Percentiles rank a stretch among this genome's conserved stretches.
Conservation (phyloP, 2,113 vertebrate species). For the Semnornis frantzii region DNA sequence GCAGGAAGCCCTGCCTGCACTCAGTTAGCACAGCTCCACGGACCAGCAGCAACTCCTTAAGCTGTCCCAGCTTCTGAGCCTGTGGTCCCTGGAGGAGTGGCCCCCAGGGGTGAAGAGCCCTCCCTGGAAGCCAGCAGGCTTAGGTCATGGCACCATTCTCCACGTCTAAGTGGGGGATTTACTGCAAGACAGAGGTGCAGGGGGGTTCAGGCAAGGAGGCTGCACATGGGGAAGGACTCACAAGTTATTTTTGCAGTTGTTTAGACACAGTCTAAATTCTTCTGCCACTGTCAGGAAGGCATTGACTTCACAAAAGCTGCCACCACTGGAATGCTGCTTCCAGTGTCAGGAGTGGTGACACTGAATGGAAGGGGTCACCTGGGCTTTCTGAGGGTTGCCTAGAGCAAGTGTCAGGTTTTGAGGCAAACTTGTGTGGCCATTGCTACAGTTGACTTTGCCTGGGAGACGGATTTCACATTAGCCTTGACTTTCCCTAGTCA, state of each 20-base stretch:
- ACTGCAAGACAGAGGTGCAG: not conserved
- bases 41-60: not conserved
- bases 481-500: not conserved
- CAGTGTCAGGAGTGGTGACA: accelerated
- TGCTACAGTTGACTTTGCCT: not conserved
- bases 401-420: not conserved
- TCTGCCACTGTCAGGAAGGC: not conserved
- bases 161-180: not conserved
- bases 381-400: not conserved
- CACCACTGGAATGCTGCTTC: not conserved
- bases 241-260: not conserved
- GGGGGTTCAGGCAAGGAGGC: not conserved
- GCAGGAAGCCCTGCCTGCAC: accelerated
- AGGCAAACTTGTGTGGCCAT: accelerated
- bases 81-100: accelerated
- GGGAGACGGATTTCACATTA: not conserved
- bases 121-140: not conserved
- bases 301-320: not conserved
- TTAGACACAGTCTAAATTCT: not conserved
- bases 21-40: not conserved
- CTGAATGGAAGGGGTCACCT: accelerated
- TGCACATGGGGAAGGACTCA: not conserved
- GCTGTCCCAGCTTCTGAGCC: not conserved
- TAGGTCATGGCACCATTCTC: not conserved
- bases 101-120: not conserved